phyloP scores from a whole-genome alignment of 2,888 invertebrate genomes.

The Tricholauxania praeusta region DNA sequence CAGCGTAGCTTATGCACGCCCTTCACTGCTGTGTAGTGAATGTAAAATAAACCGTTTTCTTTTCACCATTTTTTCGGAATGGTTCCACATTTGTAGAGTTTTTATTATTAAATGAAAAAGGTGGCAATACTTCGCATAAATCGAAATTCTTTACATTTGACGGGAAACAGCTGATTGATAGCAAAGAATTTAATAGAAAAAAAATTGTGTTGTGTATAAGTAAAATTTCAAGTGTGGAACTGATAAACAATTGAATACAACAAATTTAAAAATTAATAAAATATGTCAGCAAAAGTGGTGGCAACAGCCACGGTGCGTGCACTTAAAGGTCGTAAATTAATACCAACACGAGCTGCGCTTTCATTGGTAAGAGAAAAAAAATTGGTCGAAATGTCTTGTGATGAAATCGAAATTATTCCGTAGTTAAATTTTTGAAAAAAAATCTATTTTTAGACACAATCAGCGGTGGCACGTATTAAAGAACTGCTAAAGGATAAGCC shows the following conservation, averaged over 20 bases:
- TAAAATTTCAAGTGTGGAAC: slow-evolving; percentile 18
- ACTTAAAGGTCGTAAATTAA: slow-evolving; percentile 80
- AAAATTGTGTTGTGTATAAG: slow-evolving; percentile 31
- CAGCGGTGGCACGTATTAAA: slow-evolving; percentile 88
- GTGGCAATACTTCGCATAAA: no score
- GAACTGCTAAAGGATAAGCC: slow-evolving; percentile 81
- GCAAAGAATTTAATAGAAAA: not conserved
- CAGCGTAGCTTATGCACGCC: no score
- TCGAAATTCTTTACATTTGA: not conserved
- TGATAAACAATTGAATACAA: slow-evolving; percentile 2
- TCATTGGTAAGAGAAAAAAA: slow-evolving; percentile 70
- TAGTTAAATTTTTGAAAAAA: slow-evolving; percentile 37
- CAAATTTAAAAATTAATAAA: slow-evolving; percentile 41
- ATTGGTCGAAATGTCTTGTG: not conserved
- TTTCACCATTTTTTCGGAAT: no score
- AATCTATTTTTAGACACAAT: slow-evolving; percentile 74
- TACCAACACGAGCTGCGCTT: slow-evolving; percentile 88
- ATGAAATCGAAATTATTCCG: slow-evolving; percentile 46
- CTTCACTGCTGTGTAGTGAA: no score
- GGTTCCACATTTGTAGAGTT: no score
- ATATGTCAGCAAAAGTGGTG: slow-evolving; percentile 82
- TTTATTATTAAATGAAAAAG: no score
- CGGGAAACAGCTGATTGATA: slow-evolving; percentile 45
- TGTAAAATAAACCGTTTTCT: no score
- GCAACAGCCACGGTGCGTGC: slow-evolving; percentile 92